A percentile compares a stretch with the other conserved stretches of the same genome.
phyloP scores from a whole-genome alignment of 2,888 invertebrate genomes.

The Heliconius hortense region DNA sequence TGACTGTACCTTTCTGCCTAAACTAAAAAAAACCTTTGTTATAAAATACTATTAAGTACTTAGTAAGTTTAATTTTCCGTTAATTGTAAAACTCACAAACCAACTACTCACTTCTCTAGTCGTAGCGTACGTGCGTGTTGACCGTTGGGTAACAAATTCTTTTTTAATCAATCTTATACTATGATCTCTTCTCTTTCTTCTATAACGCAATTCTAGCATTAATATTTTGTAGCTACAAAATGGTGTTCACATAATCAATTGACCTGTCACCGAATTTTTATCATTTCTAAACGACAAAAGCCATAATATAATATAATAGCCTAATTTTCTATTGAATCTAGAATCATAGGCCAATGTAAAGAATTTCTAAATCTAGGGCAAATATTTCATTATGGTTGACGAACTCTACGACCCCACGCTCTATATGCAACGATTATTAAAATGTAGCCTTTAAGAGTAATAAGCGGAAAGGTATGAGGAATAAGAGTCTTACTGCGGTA shows the following conservation, averaged over 20 bases:
- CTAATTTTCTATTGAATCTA: background rate
- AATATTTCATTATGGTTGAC: conserved; percentile 7
- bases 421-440: background rate
- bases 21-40: background rate
- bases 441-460: background rate
- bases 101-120: background rate
- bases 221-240: background rate
- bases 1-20: too few species aligned
- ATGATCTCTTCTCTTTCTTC: too few species aligned
- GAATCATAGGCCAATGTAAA: background rate
- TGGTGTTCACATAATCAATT: background rate
- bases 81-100: background rate
- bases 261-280: background rate
- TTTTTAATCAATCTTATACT: background rate
- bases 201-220: too few species aligned
- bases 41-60: background rate
- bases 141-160: background rate
- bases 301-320: too few species aligned
- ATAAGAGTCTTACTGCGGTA: background rate
- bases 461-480: background rate
- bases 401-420: background rate
- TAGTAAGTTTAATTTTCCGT: too few species aligned
- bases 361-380: background rate
- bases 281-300: background rate
- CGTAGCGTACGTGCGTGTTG: too few species aligned